Base-by-base conservation (phyloP, 2,888 invertebrate genomes). In the Hyposoter didymator region DNA sequence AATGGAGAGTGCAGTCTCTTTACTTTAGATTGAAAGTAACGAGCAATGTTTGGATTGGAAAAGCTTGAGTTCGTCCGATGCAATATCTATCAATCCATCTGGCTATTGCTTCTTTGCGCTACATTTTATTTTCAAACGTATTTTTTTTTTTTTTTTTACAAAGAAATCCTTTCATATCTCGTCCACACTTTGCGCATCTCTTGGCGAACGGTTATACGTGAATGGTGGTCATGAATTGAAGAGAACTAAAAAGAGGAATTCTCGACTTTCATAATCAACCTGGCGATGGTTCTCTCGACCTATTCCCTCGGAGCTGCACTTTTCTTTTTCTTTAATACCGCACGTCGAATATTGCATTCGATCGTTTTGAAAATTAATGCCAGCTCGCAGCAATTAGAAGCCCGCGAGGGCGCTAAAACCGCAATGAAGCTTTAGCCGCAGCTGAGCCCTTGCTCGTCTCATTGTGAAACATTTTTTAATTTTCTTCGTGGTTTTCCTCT, bases 401-500 rank as follows among this genome's bases (percentile, higher is more conserved):
- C 32, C 1, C 81, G 35, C 32, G 47, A 47, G 47, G 49, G 64
- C 72, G 55, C 19, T 28, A 72, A 49, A 32, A 59, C 70, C 66
- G 76, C 84, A 35, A 75, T 64, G 49, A 75, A 19, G n/a, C 28
- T 43, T 22, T 47, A 22, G 32, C 62, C 17, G 19, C 62, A 43
- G n/a, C 45, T 39, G 79, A 49, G 32, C 19, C 45, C 59, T 12
- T 52, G 35, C 49, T 43, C 85, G 22, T 62, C 22, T 72, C 88
- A 89, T 91, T 88, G 72, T 78, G 73, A 90, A 88, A 79, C 72
- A 88, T 89, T 88, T 70, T 74, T 73, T n/a, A 17, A 59, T 59
- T 74, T 55, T 88, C 87, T 90, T 91, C 90, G 89, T 90, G 89
- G 90, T 89, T 87, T 84, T 84, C 52, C 74, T 72, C 28, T 28